Base-by-base conservation (phyloP, 2,797 vertebrate species). In the Choloepus didactylus region DNA sequence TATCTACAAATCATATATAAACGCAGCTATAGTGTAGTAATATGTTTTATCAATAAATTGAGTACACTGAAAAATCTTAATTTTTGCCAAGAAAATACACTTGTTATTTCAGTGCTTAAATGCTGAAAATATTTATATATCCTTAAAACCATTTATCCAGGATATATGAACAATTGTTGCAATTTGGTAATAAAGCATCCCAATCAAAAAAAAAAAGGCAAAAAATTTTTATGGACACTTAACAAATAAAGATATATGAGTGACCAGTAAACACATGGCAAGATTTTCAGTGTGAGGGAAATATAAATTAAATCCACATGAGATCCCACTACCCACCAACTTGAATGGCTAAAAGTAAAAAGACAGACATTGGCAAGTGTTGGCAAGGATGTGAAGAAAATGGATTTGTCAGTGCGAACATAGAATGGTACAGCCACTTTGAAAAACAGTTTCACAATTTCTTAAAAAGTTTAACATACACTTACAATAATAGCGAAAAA, bases 101-200 rank as follows among this genome's bases (percentile, higher is more conserved):
- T 56, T 75, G 35, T 41, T 21, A 6, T 88, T 94, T 79, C 44
- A 83, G n/a, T 75, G 38, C 59, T 89, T 91, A 94, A 90, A 62
- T 75, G 51, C 11, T 51, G 29, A 79, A 86, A 85, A 79, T 88
- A 62, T 54, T 85, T 35, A 11, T 54, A 51, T 82, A 79, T 64
- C 18, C 2, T 62, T 73, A 73, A 80, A 89, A 75, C 35, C 56
- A 23, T 41, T 29, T 60, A 29, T 89, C 89, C 44, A 62, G 35
- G 38, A 35, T 35, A 27, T 46, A 14, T 44, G 19, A 67, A 79
- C 27, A 46, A 9, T 0, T 38, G 11, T 64, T 19, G 44, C 8
- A 25, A 41, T 16, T 5, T 27, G 16, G 6, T 51, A 77, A 38
- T 27, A 38, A 51, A 49, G 49, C 56, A 51, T 38, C 41, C 6